Conservation (phyloP, 1,140 invertebrate species). For the Cephus cinctus region DNA sequence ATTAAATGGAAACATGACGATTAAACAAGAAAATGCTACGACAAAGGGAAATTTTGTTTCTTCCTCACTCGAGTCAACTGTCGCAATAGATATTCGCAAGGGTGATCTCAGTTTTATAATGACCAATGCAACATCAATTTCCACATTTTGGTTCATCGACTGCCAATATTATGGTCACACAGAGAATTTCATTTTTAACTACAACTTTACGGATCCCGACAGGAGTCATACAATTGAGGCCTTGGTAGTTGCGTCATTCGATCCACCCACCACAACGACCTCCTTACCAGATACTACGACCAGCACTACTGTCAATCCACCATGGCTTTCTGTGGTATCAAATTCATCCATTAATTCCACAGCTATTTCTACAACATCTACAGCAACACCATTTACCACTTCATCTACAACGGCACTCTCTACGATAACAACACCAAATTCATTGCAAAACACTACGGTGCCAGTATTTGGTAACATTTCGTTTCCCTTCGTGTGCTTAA, state of each 20-base stretch:
- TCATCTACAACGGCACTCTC: conserved; percentile 29
- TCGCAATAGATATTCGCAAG: conserved; percentile 60
- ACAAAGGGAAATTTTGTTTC: conserved; percentile 63
- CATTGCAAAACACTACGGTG: conserved; percentile 16
- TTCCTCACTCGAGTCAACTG: conserved; percentile 57
- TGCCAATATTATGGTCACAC: conserved; percentile 70
- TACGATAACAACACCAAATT: conserved; percentile 27
- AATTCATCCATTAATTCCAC: conserved; percentile 55
- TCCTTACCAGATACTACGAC: conserved; percentile 45
- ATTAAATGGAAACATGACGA: conserved; percentile 64
- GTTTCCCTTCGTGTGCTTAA: conserved; percentile 45
- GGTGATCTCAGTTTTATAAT: conserved; percentile 63
- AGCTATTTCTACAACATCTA: conserved; percentile 46
- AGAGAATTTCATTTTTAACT: conserved; percentile 60
- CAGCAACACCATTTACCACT: conserved; percentile 29
- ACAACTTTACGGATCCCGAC: conserved; percentile 64
- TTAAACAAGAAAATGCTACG: conserved; percentile 62
- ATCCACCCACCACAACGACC: conserved; percentile 62
- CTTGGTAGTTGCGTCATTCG: conserved; percentile 67
- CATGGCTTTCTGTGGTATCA: no score
- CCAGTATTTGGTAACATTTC: conserved; percentile 34
- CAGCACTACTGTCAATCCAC: conserved; percentile 17
- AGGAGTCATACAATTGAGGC: conserved; percentile 66
- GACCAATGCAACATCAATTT: conserved; percentile 62
- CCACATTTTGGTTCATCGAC: conserved; percentile 77